Evolutionary conservation across 2,113 vertebrate genomes (phyloP).

Genomic region (Heterochromis multidens): DNA sequence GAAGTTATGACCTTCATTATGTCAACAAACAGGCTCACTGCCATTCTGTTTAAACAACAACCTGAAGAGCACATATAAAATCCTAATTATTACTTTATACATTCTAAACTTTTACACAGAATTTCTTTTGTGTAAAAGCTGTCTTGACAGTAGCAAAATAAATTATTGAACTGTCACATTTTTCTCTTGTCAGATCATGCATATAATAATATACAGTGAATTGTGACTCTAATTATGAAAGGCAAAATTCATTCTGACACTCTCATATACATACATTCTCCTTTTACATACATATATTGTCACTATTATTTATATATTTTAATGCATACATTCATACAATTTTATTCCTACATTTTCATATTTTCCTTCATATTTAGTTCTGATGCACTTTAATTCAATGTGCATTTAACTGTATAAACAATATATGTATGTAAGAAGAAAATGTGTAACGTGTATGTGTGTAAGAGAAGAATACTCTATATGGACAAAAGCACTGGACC

Average conservation of each 20-base stretch:
- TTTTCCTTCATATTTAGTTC: background rate
- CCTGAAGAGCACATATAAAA: background rate
- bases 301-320: background rate
- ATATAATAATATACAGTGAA: background rate
- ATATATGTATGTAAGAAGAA: background rate
- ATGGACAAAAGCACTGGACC: background rate
- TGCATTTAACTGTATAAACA: background rate
- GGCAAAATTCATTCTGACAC: background rate
- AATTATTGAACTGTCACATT: background rate
- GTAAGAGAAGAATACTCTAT: background rate
- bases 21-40: background rate
- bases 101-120: background rate
- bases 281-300: fast-evolving
- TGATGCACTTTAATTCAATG: background rate
- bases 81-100: background rate
- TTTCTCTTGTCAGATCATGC: background rate
- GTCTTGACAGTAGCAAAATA: background rate
- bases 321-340: background rate
- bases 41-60: background rate
- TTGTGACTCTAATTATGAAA: background rate
- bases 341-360: background rate
- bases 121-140: background rate
- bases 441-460: background rate
- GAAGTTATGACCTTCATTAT: background rate
- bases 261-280: fast-evolving